These are phyloP conservation scores for Balaenoptera acutorostrata DNA, from an alignment of 2,113 vertebrate species.

Conservation along the genomic window DNA sequence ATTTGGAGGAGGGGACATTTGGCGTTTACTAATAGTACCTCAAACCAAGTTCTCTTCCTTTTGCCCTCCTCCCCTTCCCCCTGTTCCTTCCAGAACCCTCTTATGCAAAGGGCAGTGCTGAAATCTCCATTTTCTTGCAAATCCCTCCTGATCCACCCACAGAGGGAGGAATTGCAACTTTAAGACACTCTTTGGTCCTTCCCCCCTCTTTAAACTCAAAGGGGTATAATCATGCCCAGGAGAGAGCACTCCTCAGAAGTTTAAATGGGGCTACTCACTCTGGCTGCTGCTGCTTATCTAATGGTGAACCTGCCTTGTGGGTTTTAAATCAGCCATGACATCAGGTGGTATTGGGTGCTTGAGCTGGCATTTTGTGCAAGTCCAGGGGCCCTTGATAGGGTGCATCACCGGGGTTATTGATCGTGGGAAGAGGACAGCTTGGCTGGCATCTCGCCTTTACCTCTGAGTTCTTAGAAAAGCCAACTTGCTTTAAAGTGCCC, in stretches of 20 bases:
- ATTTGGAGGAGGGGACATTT: slow-evolving; percentile 35
- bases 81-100: slow-evolving; percentile 17
- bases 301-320: slow-evolving; percentile 46
- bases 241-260: slow-evolving; percentile 59
- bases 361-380: slow-evolving; percentile 64
- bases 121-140: slow-evolving; percentile 69
- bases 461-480: not conserved
- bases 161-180: slow-evolving; percentile 47
- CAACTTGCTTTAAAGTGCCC: not conserved
- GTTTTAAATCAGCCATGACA: slow-evolving; percentile 61
- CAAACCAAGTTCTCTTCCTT: not conserved
- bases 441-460: slow-evolving; percentile 64
- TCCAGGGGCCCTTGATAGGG: slow-evolving; percentile 49
- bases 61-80: not conserved
- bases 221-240: slow-evolving; percentile 35
- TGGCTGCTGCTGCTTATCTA: not conserved
- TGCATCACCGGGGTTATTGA: slow-evolving; percentile 75
- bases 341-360: slow-evolving; percentile 61
- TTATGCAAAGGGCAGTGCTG: slow-evolving; percentile 60
- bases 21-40: not conserved
- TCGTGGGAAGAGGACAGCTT: slow-evolving; percentile 70
- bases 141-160: slow-evolving; percentile 51
- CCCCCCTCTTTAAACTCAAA: not conserved
- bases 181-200: slow-evolving; percentile 19
- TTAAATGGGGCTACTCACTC: slow-evolving; percentile 13